These are phyloP conservation scores for Charina bottae DNA, from an alignment of 2,113 vertebrate genomes.

Conservation along the genomic window DNA sequence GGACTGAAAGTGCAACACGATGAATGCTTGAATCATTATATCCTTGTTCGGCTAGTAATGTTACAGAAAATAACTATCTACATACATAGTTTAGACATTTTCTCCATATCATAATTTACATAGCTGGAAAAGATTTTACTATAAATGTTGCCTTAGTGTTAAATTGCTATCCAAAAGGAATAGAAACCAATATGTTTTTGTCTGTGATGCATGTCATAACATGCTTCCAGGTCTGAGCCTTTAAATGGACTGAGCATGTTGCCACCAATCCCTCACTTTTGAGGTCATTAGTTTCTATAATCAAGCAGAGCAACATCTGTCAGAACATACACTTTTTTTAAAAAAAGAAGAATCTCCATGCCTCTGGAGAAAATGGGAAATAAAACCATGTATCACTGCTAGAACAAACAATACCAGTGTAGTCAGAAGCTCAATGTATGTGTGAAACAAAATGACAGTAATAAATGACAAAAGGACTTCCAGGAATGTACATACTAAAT, in stretches of 20 bases:
- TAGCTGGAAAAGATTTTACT: not conserved
- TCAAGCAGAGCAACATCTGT: not conserved
- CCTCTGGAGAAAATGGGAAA: conserved; percentile 18
- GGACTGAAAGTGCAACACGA: not conserved
- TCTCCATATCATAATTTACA: not conserved
- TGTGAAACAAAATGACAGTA: conserved; percentile 25
- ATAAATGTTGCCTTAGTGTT: not conserved
- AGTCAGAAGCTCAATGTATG: conserved; percentile 22
- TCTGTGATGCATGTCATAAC: not conserved
- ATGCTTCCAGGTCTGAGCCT: not conserved
- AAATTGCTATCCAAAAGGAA: conserved; percentile 13
- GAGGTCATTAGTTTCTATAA: conserved; percentile 12
- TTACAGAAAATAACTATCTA: not conserved
- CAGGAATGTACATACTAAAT: not conserved
- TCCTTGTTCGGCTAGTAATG: not conserved
- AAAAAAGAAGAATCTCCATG: not conserved
- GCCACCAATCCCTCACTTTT: not conserved
- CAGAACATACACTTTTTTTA: conserved; percentile 16
- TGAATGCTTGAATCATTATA: not conserved
- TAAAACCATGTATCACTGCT: not conserved
- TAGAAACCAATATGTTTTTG: not conserved
- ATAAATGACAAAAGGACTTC: conserved; percentile 29
- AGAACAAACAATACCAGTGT: conserved; percentile 15
- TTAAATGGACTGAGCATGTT: conserved; percentile 18
- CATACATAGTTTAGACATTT: not conserved